phyloP scores from a whole-genome alignment of 2,113 vertebrate genomes.

The Vidua chalybeata region DNA sequence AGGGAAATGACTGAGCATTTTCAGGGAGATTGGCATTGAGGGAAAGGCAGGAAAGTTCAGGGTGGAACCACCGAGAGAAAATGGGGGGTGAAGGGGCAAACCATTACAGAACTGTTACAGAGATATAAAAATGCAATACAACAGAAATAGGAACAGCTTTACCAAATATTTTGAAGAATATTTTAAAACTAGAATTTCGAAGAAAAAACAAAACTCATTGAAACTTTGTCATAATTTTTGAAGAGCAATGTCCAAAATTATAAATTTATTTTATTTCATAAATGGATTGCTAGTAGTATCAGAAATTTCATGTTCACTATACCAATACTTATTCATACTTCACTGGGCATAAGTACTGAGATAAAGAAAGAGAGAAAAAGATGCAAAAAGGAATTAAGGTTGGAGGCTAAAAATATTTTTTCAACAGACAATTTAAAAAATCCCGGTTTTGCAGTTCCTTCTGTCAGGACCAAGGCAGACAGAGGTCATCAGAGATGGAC shows the following conservation, averaged over 20 bases:
- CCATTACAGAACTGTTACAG: too few relatives aligned
- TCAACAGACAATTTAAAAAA: background rate
- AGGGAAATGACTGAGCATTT: too few relatives aligned
- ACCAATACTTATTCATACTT: background rate
- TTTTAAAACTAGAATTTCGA: background rate
- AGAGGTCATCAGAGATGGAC: background rate
- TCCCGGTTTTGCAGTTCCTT: background rate
- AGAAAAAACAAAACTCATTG: background rate
- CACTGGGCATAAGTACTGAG: background rate
- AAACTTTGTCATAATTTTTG: background rate
- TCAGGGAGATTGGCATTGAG: too few relatives aligned
- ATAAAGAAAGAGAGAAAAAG: background rate
- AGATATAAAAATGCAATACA: too few relatives aligned
- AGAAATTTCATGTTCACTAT: background rate
- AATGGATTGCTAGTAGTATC: background rate
- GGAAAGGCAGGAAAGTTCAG: too few relatives aligned
- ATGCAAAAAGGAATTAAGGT: background rate
- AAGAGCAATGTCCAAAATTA: background rate
- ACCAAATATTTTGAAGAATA: background rate
- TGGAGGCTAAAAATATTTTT: background rate
- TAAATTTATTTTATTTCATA: background rate
- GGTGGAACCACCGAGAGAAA: too few relatives aligned
- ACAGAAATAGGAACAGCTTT: background rate
- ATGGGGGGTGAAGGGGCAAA: too few relatives aligned
- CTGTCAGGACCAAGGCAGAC: background rate